A percentile compares a stretch with the other conserved stretches of the same genome.
These are phyloP conservation scores for Pherbina coryleti DNA, from an alignment of 2,888 invertebrate species.

Conservation along the genomic window DNA sequence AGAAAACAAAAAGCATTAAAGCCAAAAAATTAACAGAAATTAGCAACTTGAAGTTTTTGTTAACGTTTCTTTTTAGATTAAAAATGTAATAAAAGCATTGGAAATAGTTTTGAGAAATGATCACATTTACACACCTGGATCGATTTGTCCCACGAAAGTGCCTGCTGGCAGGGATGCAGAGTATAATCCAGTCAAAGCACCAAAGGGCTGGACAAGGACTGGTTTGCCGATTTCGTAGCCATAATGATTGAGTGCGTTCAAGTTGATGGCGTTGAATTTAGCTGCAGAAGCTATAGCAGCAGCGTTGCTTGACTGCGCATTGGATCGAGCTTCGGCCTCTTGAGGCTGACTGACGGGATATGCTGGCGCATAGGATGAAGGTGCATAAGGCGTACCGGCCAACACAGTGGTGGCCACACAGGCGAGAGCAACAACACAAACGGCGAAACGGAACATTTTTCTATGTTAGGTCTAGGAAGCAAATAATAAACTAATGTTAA, in stretches of 20 bases:
- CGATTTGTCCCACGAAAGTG: constrained; percentile 62
- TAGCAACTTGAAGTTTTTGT: neutral
- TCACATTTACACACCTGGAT: constrained; percentile 58
- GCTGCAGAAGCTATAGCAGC: constrained; percentile 62
- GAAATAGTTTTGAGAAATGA: neutral
- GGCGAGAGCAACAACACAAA: constrained; percentile 49
- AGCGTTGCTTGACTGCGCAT: constrained; percentile 56
- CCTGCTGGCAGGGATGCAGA: constrained; percentile 64
- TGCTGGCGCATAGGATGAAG: neutral
- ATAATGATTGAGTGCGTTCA: constrained; percentile 53
- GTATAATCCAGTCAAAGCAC: constrained; percentile 57
- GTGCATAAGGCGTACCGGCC: neutral
- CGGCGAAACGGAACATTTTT: constrained; percentile 48
- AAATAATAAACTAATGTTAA: constrained; percentile 60
- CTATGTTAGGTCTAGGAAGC: constrained; percentile 54
- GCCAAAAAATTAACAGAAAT: too few species aligned
- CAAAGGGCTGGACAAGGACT: constrained; percentile 56
- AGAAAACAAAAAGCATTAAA: neutral
- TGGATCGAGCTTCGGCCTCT: constrained; percentile 56
- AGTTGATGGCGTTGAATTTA: constrained; percentile 56
- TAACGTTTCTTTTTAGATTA: neutral
- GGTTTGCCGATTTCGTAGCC: constrained; percentile 61
- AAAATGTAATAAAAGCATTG: neutral
- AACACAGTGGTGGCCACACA: constrained; percentile 26
- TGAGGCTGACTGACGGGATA: constrained; percentile 41